These are phyloP conservation scores for Mesochorus sp. DNA, from an alignment of 2,888 invertebrate genomes.

Conservation along the genomic window DNA sequence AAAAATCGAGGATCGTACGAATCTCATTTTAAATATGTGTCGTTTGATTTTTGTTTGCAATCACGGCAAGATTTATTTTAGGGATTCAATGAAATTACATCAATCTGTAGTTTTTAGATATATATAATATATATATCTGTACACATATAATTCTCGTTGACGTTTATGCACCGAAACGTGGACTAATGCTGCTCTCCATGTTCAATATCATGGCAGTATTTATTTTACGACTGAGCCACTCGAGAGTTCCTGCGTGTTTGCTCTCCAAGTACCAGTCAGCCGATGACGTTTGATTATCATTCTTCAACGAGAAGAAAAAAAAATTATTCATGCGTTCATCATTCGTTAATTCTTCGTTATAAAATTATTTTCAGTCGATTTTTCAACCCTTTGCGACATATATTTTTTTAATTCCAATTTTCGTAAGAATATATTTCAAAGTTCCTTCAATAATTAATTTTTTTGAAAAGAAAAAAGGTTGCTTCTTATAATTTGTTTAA, in stretches of 20 bases:
- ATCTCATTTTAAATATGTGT: background rate
- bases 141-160: constrained; percentile 24
- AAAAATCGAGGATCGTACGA: background rate
- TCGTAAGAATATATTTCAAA: no score
- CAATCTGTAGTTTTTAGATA: constrained; percentile 59
- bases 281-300: constrained; percentile 84
- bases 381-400: no score
- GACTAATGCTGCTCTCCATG: constrained; percentile 85
- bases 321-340: no score
- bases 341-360: no score
- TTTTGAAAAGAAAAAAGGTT: constrained; percentile 13
- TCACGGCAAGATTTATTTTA: constrained; percentile 70
- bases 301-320: constrained; percentile 79
- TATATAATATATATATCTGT: constrained; percentile 18
- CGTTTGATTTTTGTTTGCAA: constrained; percentile 36
- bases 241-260: constrained; percentile 85
- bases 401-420: no score
- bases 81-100: constrained; percentile 75
- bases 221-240: constrained; percentile 89
- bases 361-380: no score
- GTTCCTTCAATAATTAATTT: constrained; percentile 3
- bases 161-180: constrained; percentile 67
- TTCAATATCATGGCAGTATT: constrained; percentile 89
- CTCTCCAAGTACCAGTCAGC: constrained; percentile 87
- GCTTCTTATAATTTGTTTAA: no score